A percentile compares a stretch with the other conserved stretches of the same genome.
Evolutionary conservation across 2,888 invertebrate genomes (phyloP).

Genomic region (Phlogophora meticulosa): DNA sequence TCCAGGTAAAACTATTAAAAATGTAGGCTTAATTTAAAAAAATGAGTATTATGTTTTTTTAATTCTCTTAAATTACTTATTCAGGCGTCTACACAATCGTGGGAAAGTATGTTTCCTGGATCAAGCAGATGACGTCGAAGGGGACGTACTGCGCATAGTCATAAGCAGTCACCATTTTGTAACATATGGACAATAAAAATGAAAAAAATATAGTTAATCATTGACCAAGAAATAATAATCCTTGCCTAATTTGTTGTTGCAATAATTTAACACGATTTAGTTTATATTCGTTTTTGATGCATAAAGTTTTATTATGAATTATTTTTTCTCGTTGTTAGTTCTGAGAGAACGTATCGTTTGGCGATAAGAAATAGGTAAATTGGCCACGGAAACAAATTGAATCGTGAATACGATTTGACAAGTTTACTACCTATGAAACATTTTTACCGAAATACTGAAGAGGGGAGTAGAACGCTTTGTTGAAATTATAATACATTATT

Average conservation of each 20-base stretch:
- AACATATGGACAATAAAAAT: constrained; percentile 50
- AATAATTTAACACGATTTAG: constrained; percentile 41
- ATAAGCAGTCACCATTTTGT: constrained; percentile 54
- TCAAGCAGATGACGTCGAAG: constrained; percentile 81
- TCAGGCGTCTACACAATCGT: constrained; percentile 92
- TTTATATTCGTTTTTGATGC: constrained; percentile 41
- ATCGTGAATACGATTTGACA: constrained; percentile 55
- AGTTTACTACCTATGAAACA: constrained; percentile 60
- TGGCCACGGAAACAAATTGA: constrained; percentile 61
- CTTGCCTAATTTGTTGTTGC: constrained; percentile 40
- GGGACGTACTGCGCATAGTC: constrained; percentile 84
- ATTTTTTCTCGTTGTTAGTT: constrained; percentile 40
- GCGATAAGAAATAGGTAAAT: constrained; percentile 66
- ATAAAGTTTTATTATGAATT: constrained; percentile 38
- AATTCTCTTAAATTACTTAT: constrained; percentile 42
- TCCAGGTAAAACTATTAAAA: constrained; percentile 79
- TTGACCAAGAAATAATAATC: constrained; percentile 39
- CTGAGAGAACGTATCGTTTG: constrained; percentile 50
- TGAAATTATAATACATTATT: constrained; percentile 21
- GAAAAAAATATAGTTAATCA: constrained; percentile 32
- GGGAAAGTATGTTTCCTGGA: constrained; percentile 89
- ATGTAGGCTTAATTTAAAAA: neutral
- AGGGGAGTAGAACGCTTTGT: constrained; percentile 26
- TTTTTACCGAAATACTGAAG: constrained; percentile 41
- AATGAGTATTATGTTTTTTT: neutral